Base-by-base conservation (phyloP, 2,888 invertebrate species). In the Diarsia brunnea region DNA sequence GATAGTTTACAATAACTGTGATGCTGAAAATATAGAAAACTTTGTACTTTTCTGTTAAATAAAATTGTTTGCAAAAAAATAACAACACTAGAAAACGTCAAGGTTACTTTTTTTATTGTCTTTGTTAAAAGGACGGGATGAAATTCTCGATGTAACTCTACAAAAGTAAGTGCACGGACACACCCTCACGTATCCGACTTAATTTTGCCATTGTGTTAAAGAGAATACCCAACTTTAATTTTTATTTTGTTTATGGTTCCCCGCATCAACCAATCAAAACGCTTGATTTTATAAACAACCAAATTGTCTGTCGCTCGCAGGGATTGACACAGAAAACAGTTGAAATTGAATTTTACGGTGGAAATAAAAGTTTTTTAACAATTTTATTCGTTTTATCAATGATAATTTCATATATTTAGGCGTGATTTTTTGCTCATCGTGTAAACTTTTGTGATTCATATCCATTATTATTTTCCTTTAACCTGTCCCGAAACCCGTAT, bases 281-380 rank as follows among this genome's bases (percentile, higher is more conserved):
- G 5, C 11, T 47, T 68, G 66, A 90, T 89, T 90, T 91, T 69
- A 89, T 92, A 91, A 93, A 93, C 91, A 93, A 89, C 69, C 71
- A 91, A 89, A 66, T 91, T 92, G 91, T 90, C 85, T 70, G 82
- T 53, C 51, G 73, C 64, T 70, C 55, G 63, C 47, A 47, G 47
- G 14, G 12, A 51, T 73, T 89, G 90, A 90, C 89, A 81, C 64
- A 84, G 77, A 89, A 94, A 95, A 95, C 95, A 95, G 95, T 95
- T 95, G 95, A 95, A 95, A 91, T 94, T 94, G 90, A 94, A 95
- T 92, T 90, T 92, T 89, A 86, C 77, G 66, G 71, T 73, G 81
- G 47, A 81, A 83, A 65, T 75, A 69, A 75, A 87, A 76, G 69
- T 78, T 76, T 75, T 84, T 78, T 75, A 75, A 77, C 31, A 69